Conservation (phyloP, 2,113 vertebrate species). For the Talpa occidentalis region DNA sequence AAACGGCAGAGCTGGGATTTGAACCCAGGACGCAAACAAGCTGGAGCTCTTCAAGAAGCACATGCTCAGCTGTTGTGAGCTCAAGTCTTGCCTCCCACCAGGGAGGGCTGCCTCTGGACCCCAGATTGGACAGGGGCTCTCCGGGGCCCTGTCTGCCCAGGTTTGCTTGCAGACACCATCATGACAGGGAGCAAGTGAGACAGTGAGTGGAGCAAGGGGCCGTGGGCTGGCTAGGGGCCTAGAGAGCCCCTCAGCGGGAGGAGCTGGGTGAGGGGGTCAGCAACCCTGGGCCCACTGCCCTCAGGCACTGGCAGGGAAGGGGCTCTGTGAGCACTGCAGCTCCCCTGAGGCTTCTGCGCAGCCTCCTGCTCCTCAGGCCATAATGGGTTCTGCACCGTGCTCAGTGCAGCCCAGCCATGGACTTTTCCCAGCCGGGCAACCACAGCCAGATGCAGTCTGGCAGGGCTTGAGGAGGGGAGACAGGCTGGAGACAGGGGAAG, state of each 20-base stretch:
- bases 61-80: background rate
- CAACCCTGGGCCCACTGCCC: fast-evolving
- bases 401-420: background rate
- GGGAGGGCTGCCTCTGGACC: background rate
- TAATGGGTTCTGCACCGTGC: fast-evolving
- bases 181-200: background rate
- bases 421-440: fast-evolving
- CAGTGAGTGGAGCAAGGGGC: background rate
- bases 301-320: fast-evolving
- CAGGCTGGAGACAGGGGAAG: background rate
- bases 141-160: background rate
- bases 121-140: background rate
- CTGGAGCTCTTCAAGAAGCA: background rate
- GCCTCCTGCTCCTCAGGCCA: background rate
- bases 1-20: background rate
- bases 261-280: background rate
- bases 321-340: background rate
- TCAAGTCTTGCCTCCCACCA: fast-evolving
- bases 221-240: fast-evolving
- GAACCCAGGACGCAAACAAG: background rate
- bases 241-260: background rate
- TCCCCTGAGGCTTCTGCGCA: fast-evolving
- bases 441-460: background rate
- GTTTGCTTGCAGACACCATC: background rate
- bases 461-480: background rate